Base-by-base conservation (phyloP, 2,888 invertebrate genomes). In the Archips xylosteana region DNA sequence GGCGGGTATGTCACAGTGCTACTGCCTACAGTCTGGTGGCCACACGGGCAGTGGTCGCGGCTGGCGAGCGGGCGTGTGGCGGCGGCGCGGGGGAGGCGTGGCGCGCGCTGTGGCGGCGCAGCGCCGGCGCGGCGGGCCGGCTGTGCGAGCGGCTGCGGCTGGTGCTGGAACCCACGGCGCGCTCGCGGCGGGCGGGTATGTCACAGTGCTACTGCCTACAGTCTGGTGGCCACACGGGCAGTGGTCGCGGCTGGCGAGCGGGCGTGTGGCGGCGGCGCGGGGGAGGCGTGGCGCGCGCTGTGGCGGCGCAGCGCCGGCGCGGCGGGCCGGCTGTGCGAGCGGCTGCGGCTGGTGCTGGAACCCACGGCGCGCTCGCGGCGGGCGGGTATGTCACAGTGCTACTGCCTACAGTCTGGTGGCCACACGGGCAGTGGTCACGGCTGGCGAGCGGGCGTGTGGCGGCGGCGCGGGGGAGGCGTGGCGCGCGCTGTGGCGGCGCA, bases 131-230 rank as follows among this genome's bases (percentile, higher is more conserved):
- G 76, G 97, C 98, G 0, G 96, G 97, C 70, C 97, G 98, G 79
- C 95, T 99, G 49, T 98, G 99, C 79, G 99, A 99, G 88, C 97
- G 99, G 80, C 94, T 99, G 75, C 95, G 99, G 61, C 95, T 99
- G 0, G 98, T 99, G 60, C 91, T 99, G 54, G 99, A 99, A 87
- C 99, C 99, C 0, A 99, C 99, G 2, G 13, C 12, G 13, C 13
- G 13, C 47, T 12, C 13, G 47, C 13, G 47, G 13, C 2, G 47
- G 13, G 47, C 42, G 0, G 12, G 47, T 47, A 47, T 23, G 23
- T 23, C 23, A n/a, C n/a, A n/a, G n/a, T n/a, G n/a, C n/a, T n/a
- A n/a, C n/a, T n/a, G n/a, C n/a, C n/a, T n/a, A n/a, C n/a, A n/a
- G n/a, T n/a, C n/a, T n/a, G n/a, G n/a, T n/a, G n/a, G n/a, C n/a